Evolutionary conservation across 2,797 vertebrate genomes (phyloP).

Genomic region (Diplodus puntazzo): DNA sequence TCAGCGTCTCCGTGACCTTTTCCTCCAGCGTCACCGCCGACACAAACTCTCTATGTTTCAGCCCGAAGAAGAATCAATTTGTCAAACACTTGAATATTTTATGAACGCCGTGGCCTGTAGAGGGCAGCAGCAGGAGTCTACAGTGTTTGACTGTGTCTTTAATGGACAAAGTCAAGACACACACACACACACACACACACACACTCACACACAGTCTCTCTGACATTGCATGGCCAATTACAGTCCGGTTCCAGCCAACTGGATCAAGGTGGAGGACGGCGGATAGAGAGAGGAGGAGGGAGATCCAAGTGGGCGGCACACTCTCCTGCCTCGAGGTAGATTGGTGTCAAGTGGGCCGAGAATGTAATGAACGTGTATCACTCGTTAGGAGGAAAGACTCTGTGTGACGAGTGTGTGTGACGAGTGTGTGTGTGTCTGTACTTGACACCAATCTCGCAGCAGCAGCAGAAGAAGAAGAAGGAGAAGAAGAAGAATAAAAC

Average conservation of each 20-base stretch:
- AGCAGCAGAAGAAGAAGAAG: slow-evolving; percentile 28
- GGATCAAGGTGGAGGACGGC: slow-evolving; percentile 75
- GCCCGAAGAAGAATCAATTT: neutral
- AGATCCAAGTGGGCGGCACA: slow-evolving; percentile 71
- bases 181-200: slow-evolving; percentile 18
- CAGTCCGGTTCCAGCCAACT: slow-evolving; percentile 67
- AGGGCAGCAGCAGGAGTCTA: neutral
- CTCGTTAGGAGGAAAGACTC: slow-evolving; percentile 49
- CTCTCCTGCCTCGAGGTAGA: slow-evolving; percentile 72
- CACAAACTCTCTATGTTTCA: neutral
- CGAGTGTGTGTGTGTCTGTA: slow-evolving; percentile 30
- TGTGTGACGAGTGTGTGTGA: neutral
- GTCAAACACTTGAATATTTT: neutral
- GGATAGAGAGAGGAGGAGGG: slow-evolving; percentile 9
- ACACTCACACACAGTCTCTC: slow-evolving; percentile 10
- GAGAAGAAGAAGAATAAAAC: slow-evolving; percentile 12
- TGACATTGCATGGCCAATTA: slow-evolving; percentile 73
- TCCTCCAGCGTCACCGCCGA: neutral
- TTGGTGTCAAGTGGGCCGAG: slow-evolving; percentile 76
- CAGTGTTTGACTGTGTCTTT: slow-evolving; percentile 18
- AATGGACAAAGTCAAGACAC: slow-evolving; percentile 36
- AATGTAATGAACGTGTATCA: slow-evolving; percentile 77
- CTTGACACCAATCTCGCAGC: slow-evolving; percentile 72
- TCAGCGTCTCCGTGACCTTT: neutral
- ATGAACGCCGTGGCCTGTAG: neutral